These are phyloP conservation scores for Plebejus anna DNA, from an alignment of 2,888 invertebrate species.

Conservation along the genomic window DNA sequence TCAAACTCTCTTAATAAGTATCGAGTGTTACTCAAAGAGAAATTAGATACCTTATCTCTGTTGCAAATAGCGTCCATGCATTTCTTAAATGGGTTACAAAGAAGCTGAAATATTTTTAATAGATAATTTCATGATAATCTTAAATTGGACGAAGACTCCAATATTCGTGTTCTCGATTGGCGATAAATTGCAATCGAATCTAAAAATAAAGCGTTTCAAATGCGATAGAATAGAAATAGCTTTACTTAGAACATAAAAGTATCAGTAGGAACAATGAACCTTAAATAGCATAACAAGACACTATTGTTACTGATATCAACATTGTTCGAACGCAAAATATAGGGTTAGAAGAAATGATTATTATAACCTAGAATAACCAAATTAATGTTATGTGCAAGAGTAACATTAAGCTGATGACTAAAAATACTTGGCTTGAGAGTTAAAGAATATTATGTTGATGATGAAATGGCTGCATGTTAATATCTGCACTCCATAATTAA, in stretches of 20 bases:
- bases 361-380: neutral
- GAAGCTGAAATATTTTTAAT: neutral
- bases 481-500: conserved; percentile 23
- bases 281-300: conserved; percentile 4
- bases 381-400: neutral
- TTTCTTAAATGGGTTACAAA: neutral
- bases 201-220: conserved; percentile 24
- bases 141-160: neutral
- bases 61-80: neutral
- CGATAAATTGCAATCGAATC: conserved; percentile 10
- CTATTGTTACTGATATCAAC: conserved; percentile 4
- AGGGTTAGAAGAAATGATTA: neutral
- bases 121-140: neutral
- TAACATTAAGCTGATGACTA: neutral
- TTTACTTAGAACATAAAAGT: neutral
- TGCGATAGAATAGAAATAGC: conserved; percentile 3
- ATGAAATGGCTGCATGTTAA: neutral
- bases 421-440: neutral
- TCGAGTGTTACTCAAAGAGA: neutral
- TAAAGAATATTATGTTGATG: neutral
- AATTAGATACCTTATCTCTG: conserved; percentile 3
- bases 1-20: conserved; percentile 28
- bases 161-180: neutral
- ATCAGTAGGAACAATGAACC: conserved; percentile 4
- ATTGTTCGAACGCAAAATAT: neutral